These are phyloP conservation scores for Thaumetopoea pityocampa DNA, from an alignment of 1,140 invertebrate genomes.

Conservation along the genomic window DNA sequence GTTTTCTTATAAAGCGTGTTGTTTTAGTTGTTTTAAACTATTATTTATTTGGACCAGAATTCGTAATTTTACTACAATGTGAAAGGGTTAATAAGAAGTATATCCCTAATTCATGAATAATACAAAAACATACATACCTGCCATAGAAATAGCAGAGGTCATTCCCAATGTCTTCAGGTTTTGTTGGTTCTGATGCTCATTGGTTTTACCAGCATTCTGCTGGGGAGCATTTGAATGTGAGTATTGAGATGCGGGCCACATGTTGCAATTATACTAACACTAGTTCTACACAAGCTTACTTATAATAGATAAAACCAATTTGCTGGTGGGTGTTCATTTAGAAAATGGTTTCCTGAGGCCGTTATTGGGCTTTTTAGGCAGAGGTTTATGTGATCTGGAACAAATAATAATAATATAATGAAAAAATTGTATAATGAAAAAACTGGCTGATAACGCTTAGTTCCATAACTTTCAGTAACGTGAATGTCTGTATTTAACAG, in stretches of 20 bases:
- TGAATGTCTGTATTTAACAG: too few species aligned
- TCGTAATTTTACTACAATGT: too few species aligned
- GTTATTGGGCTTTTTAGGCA: conserved; percentile 17
- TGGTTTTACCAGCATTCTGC: conserved; percentile 35
- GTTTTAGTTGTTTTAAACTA: too few species aligned
- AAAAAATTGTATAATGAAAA: too few species aligned
- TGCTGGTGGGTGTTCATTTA: conserved; percentile 31
- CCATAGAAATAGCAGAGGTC: conserved; percentile 94
- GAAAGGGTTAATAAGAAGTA: too few species aligned
- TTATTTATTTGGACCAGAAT: too few species aligned
- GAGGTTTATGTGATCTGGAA: conserved; percentile 6
- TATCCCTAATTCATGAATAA: too few species aligned
- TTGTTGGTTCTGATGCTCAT: conserved; percentile 66
- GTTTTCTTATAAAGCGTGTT: too few species aligned
- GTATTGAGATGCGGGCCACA: conserved; percentile 71
- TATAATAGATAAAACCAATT: neutral
- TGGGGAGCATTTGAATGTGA: conserved; percentile 56
- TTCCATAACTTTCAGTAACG: too few species aligned
- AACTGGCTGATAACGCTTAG: too few species aligned
- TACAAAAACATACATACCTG: conserved; percentile 74
- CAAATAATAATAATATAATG: too few species aligned
- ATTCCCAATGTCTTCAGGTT: conserved; percentile 83
- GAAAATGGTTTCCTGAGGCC: conserved; percentile 23
- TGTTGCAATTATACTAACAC: conserved; percentile 35
- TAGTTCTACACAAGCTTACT: conserved; percentile 5